Evolutionary conservation across 2,113 vertebrate species (phyloP), one percentile per base, ranked within the genome.

Genomic region (Tyrannus savana): DNA sequence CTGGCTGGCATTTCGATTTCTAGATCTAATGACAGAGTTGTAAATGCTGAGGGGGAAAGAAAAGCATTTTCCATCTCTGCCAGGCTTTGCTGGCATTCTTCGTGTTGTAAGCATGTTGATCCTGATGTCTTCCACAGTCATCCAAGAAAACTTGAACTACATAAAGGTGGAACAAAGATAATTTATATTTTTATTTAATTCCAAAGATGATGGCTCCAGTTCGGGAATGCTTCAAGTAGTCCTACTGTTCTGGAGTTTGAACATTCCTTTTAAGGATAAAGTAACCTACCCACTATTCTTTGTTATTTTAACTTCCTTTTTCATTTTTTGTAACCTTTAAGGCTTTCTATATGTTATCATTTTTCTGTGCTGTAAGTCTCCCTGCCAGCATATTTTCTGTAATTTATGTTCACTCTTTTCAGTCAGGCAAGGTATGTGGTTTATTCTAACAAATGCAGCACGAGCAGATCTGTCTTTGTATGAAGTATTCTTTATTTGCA

Each of bases 1-100:
- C 71, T 94, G 86, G 50, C 72, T 92, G 90, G 46, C 89, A 80
- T 97, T 97, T 84, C 4, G 30, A 3, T 94, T 93, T 90, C 85
- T 73, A 62, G 53, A 79, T 79, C 37, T 94, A 88, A 95, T 76
- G 69, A 56, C 22, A 56, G 66, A 92, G 41, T 83, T 90, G 58
- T 85, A 88, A 92, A 66, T 83, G 59, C 68, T 87, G 75, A 82
- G 41, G n/a, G 23, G 84, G 63, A 42, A 79, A 85, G 41, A 50
- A 89, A 89, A 87, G 19, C 6, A 28, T 72, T n/a, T 71, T 79
- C 12, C 12, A 12, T 90, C 35, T 84, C 71, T 90, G 75, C 28
- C 85, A 93, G 53, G 22, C 21, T 90, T 66, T 91, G n/a, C 55
- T 80, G 67, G 25, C 53, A 14, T 42, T 42, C 63, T 77, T 91